Conservation (phyloP, 2,113 vertebrate genomes). For the Cyprinodon tularosa region DNA sequence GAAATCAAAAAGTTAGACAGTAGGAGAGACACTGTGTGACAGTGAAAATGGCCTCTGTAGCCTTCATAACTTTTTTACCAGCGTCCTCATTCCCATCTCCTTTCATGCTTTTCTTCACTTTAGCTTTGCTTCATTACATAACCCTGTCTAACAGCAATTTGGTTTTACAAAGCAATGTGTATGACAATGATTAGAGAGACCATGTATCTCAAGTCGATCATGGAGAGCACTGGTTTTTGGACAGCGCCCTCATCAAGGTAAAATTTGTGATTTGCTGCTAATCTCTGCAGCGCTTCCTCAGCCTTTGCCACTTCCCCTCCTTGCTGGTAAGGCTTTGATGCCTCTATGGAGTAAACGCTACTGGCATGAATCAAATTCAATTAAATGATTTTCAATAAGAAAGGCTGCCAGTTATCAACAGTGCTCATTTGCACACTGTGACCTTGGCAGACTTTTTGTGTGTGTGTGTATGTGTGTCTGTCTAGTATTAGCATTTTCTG, state of each 20-base stretch:
- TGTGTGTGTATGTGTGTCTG: constrained; percentile 1
- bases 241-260: constrained; percentile 44
- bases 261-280: constrained; percentile 18
- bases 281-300: constrained; percentile 17
- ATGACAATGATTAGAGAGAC: constrained; percentile 22
- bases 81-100: neutral
- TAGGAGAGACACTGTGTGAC: neutral
- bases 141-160: neutral
- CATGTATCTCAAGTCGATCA: constrained; percentile 13
- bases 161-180: neutral
- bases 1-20: constrained; percentile 3
- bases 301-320: neutral
- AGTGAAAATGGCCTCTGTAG: neutral
- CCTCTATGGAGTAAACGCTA: constrained; percentile 56
- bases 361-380: constrained; percentile 79
- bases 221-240: constrained; percentile 13
- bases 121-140: neutral
- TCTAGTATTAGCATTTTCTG: constrained; percentile 42
- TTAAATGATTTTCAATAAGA: constrained; percentile 75
- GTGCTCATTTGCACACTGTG: constrained; percentile 75
- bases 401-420: constrained; percentile 62
- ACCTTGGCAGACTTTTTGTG: constrained; percentile 64
- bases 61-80: constrained; percentile 5
- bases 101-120: neutral
- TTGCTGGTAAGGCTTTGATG: constrained; percentile 56